phyloP scores from a whole-genome alignment of 1,140 invertebrate species.

The Bradysia coprophila region DNA sequence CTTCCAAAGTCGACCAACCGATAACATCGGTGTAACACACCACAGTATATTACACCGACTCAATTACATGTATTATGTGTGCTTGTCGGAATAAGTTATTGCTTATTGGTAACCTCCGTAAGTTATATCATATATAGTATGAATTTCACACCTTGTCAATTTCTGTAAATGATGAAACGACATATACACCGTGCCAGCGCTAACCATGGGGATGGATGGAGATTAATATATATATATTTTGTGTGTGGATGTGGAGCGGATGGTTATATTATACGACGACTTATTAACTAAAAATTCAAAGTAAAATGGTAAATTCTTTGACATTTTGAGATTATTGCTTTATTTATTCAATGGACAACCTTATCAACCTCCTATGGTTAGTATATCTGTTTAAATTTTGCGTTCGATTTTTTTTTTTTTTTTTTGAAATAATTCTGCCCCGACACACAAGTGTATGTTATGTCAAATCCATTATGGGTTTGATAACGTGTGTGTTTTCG shows the following conservation, averaged over 20 bases:
- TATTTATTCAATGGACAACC: not conserved
- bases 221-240: not conserved
- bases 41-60: too few species aligned
- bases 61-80: not conserved
- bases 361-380: not conserved
- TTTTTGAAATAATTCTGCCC: not conserved
- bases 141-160: not conserved
- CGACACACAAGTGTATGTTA: not conserved
- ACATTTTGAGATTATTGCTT: too few species aligned
- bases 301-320: too few species aligned
- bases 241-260: not conserved
- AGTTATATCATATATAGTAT: not conserved
- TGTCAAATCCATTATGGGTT: not conserved
- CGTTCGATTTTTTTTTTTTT: not conserved
- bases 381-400: not conserved
- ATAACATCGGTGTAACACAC: too few species aligned
- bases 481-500: too few species aligned
- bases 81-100: not conserved
- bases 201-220: not conserved
- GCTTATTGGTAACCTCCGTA: not conserved
- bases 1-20: too few species aligned
- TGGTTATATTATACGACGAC: too few species aligned
- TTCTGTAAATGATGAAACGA: not conserved
- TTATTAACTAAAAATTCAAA: too few species aligned
- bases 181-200: not conserved